These are phyloP conservation scores for Sebastes variabilis DNA, from an alignment of 2,797 vertebrate genomes.

Conservation along the genomic window DNA sequence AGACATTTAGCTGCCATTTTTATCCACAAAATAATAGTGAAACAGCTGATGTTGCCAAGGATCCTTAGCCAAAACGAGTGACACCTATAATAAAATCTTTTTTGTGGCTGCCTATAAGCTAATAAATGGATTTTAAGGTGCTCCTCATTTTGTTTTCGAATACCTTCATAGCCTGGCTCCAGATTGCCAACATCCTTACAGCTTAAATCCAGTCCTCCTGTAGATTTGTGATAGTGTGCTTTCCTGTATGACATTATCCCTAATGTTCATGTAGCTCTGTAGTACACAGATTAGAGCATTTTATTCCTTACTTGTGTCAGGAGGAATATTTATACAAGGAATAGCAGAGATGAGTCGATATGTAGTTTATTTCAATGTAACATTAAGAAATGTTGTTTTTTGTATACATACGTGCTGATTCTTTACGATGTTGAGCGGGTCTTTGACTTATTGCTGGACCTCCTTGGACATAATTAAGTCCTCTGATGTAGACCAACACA, in stretches of 20 bases:
- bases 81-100: not conserved
- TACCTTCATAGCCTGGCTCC: not conserved
- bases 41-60: not conserved
- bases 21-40: not conserved
- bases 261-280: not conserved
- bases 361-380: not conserved
- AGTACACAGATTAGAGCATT: not conserved
- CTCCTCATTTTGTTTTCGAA: not conserved
- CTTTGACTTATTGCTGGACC: slow-evolving; percentile 15
- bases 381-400: not conserved
- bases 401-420: not conserved
- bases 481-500: slow-evolving; percentile 50
- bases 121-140: not conserved
- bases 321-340: not conserved
- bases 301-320: not conserved
- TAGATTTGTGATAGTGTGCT: not conserved
- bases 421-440: not conserved
- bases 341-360: not conserved
- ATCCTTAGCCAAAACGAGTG: not conserved
- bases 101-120: not conserved
- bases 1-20: not conserved
- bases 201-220: not conserved
- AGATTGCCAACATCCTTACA: not conserved
- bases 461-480: slow-evolving; percentile 46
- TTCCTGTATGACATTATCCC: not conserved